Base-by-base conservation (phyloP, 1,140 invertebrate species). In the Tigriopus japonicus region DNA sequence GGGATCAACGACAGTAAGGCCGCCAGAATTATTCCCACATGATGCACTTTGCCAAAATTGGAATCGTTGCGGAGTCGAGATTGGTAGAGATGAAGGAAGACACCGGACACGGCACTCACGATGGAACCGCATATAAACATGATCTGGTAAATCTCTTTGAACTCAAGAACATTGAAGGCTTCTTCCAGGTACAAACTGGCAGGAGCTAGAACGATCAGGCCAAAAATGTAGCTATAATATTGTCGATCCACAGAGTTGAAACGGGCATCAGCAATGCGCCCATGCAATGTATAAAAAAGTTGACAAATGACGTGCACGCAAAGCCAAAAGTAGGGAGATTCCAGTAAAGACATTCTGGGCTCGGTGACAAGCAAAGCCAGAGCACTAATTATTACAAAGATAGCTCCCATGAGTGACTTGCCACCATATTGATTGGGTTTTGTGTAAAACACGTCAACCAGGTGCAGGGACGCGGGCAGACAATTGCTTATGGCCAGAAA, bases 311-410 rank as follows among this genome's bases (percentile, higher is more conserved):
- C 56, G 59, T 69, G 65, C 21, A 68, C 65, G 55, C 67, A 42
- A 62, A 69, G 56, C 68, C 68, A 69, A n/a, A 68, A 69, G 53
- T 68, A 68, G 1, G 68, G 67, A 13, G 66, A 67, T 56, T 69
- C 66, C 41, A 49, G n/a, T 10, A 49, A 49, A 6, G 45, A 49
- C 45, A 21, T 49, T 21, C n/a, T 3, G n/a, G 45, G 45, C 45
- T 15, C n/a, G n/a, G 45, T 49, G 3, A 49, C 21, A 3, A 49
- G 45, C n/a, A 49, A 17, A 15, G 45, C n/a, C n/a, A 49, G 2
- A 10, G 45, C 45, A 6, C n/a, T 49, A 2, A 15, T 10, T 17
- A 49, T 6, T 5, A 49, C 45, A 49, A 49, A 15, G 6, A 49
- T 21, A 10, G 45, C n/a, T 49, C n/a, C n/a, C n/a, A 49, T 5